Evolutionary conservation across 2,113 vertebrate species (phyloP), one percentile per base, ranked within the genome.

Genomic region (Siniperca chuatsi): DNA sequence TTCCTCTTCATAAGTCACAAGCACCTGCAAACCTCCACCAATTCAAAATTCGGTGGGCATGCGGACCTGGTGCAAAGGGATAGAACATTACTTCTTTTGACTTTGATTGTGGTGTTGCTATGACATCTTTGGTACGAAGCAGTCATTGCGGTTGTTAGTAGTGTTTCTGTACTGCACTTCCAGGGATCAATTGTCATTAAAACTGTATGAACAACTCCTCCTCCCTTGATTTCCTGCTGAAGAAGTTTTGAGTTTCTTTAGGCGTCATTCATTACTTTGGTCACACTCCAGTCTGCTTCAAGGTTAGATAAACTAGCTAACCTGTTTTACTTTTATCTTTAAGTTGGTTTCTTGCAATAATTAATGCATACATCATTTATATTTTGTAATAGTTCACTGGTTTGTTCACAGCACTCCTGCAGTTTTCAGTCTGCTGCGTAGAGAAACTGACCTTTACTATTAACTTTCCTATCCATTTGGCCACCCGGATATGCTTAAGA

Each of bases 401-500:
- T 80, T 84, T 25, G 21, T 68, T 75, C 61, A 18, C 25, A 33
- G 65, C 13, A 8, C 25, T 66, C 16, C 33, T 64, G 67, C 29
- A 81, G 73, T 75, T 75, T 82, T 48, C 71, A 33, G 61, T 72
- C 72, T 72, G 15, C 60, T 79, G 54, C 61, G 79, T 35, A 68
- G 29, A 81, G 78, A 80, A 85, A 72, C 70, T 54, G 57, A 83
- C 70, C 44, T 87, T 89, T 60, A 85, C 89, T 84, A 84, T 92
- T 83, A 86, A 75, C 82, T 90, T 58, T 55, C 29, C 8, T 67
- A 64, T 79, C 61, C 79, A 83, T 81, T 84, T 71, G 82, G 79
- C 78, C 50, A 65, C 74, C 79, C 40, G 42, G 65, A 89, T 88
- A 87, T 90, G 79, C 86, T 90, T 79, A 82, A 84, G 87, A 93